Conservation (phyloP, 1,140 invertebrate genomes). For the Drosophila takahashii region DNA sequence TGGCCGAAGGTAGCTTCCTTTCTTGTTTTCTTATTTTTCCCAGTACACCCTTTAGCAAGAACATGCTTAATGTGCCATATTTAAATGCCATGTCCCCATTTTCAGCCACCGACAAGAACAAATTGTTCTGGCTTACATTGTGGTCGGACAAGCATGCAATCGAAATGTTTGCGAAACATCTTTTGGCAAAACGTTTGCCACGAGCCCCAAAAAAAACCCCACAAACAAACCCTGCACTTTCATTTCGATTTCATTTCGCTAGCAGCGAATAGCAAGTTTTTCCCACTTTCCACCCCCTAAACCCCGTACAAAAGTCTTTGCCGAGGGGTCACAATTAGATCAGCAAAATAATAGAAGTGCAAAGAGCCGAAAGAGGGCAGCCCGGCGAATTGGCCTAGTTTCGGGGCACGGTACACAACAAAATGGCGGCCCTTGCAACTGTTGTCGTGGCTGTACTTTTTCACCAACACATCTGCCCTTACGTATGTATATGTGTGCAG, state of each 20-base stretch:
- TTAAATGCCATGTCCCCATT: not conserved
- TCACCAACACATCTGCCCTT: conserved; percentile 19
- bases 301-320: conserved; percentile 17
- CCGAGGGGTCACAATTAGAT: conserved; percentile 48
- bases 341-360: conserved; percentile 1
- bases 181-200: conserved; percentile 64
- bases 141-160: conserved; percentile 28
- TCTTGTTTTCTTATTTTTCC: no score
- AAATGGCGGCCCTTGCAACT: conserved; percentile 79
- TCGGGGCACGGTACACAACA: conserved; percentile 60
- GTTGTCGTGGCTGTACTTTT: conserved; percentile 83
- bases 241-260: conserved; percentile 72
- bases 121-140: conserved; percentile 39
- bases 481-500: conserved; percentile 35
- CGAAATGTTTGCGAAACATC: conserved; percentile 72
- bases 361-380: conserved; percentile 38
- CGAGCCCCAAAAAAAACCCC: conserved; percentile 57
- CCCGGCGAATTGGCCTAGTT: conserved; percentile 80
- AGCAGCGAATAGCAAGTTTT: conserved; percentile 8
- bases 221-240: conserved; percentile 9
- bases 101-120: conserved; percentile 15
- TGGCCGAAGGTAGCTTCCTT: no score
- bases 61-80: not conserved
- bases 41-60: not conserved
- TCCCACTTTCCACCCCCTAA: conserved; percentile 13